Evolutionary conservation across 2,888 invertebrate species (phyloP), one percentile per base, ranked within the genome.

Genomic region (Marasmarcha lunaedactyla): DNA sequence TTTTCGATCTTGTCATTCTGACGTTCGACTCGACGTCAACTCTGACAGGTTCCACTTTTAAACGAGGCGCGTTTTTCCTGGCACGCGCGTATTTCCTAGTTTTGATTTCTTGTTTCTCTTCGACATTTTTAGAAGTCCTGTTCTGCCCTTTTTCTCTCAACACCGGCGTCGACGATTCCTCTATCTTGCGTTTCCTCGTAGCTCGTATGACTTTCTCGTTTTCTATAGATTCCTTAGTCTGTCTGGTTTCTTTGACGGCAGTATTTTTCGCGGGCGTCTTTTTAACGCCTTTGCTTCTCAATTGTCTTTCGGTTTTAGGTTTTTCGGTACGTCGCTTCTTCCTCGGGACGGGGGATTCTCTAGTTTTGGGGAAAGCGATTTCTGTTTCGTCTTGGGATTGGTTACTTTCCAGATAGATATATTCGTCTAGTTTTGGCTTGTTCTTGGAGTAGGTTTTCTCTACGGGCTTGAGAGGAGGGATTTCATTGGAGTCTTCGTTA

Each of bases 81-180:
- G 76, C 62, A 43, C 60, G 57, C 0, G 60, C 59, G 1, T 72
- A 52, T 49, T 71, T 77, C 5, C 78, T 57, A 38, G 54, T 61
- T 0, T 43, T 52, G 1, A 47, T 54, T 1, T 57, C 55, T 0
- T 40, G 43, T 42, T 58, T 63, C 2, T 46, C 52, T 34, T 69
- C 52, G 1, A 41, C 44, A 41, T 50, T 71, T 1, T 49, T 54
- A 0, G 67, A 60, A 1, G 65, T 47, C 2, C 70, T 51, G 0
- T 73, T 69, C 38, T 83, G 81, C 0, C 74, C 77, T 37, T 79
- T 81, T 40, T 83, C 81, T n/a, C 81, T 56, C 0, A 83, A 46
- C 0, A 79, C 76, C 0, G 78, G 77, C 42, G 73, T 81, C 0
- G 56, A 52, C 0, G 55, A 52, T 15, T 79, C 78, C 7, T 77